Evolutionary conservation across 2,113 vertebrate genomes (phyloP), one percentile per base, ranked within the genome.

Genomic region (Rhinichthys klamathensis): DNA sequence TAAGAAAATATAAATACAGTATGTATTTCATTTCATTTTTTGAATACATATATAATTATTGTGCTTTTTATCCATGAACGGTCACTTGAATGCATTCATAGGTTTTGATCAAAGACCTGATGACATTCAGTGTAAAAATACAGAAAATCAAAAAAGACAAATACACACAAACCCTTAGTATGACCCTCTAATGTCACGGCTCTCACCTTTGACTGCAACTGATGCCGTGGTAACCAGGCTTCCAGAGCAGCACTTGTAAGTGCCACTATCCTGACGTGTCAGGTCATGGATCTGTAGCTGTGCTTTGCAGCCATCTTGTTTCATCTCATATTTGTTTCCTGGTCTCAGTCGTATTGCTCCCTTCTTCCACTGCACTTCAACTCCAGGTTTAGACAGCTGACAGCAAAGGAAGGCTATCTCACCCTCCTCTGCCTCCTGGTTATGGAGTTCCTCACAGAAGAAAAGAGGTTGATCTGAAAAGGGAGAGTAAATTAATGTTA

Each of bases 371-470:
- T 95, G 94, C 11, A 96, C 95, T 0, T 88, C 88, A 21, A 93
- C 90, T 38, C 92, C 93, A 0, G 93, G 54, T 86, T 93, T 96
- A 41, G 96, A 96, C 35, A 97, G 93, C 90, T 97, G 95, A 11
- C 97, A 97, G 87, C 94, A 95, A 86, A 97, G 91, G 0, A 94
- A 96, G 81, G 95, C 91, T 0, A 91, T 92, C 60, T 95, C 94
- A 0, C 96, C 96, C 90, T 97, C 97, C 0, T 95, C 93, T 10
- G 89, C 95, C 84, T 96, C 96, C 73, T 96, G 94, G 21, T 94
- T 95, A 93, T 94, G 96, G 63, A 97, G 87, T 61, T 96, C 95
- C 65, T 93, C 93, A 78, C 96, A 95, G 93, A 97, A 96, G 74
- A 86, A 84, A 60, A 88, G 63, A 3, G 87, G 87, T 82, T 83